A percentile compares a stretch with the other conserved stretches of the same genome.
Evolutionary conservation across 1,140 invertebrate species (phyloP).

Genomic region (Neodiprion pinetum): DNA sequence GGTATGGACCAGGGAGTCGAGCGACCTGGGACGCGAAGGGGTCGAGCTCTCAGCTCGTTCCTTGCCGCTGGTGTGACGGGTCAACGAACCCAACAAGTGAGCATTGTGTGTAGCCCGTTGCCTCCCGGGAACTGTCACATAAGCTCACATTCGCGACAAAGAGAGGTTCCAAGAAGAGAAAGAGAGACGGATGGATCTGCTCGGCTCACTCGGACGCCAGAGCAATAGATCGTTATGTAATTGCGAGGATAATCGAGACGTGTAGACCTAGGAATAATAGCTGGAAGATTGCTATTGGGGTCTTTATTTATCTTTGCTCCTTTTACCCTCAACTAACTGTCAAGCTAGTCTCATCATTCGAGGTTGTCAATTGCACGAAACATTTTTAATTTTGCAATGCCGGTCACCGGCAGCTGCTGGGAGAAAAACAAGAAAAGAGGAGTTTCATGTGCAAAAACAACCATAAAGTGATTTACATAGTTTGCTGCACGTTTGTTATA

Average conservation of each 20-base stretch:
- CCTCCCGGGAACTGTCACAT: conserved; percentile 6
- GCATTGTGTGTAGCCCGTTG: background rate
- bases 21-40: background rate
- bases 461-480: no score
- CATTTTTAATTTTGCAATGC: no score
- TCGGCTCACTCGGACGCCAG: background rate
- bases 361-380: no score
- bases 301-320: no score
- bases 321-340: no score
- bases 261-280: background rate
- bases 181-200: background rate
- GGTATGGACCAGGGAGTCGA: background rate
- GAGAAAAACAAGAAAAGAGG: no score
- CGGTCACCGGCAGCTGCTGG: no score
- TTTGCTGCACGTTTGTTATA: no score
- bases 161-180: background rate
- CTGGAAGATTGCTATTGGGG: background rate
- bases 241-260: conserved; percentile 1
- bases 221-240: background rate
- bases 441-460: no score
- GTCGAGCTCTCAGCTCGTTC: no score
- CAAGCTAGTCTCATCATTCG: no score
- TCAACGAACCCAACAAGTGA: background rate
- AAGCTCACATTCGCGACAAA: conserved; percentile 5
- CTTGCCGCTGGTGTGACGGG: background rate